Percentiles rank a stretch among this genome's conserved stretches.
Evolutionary conservation across 2,113 vertebrate genomes (phyloP).

Genomic region (Centropus unirufus): DNA sequence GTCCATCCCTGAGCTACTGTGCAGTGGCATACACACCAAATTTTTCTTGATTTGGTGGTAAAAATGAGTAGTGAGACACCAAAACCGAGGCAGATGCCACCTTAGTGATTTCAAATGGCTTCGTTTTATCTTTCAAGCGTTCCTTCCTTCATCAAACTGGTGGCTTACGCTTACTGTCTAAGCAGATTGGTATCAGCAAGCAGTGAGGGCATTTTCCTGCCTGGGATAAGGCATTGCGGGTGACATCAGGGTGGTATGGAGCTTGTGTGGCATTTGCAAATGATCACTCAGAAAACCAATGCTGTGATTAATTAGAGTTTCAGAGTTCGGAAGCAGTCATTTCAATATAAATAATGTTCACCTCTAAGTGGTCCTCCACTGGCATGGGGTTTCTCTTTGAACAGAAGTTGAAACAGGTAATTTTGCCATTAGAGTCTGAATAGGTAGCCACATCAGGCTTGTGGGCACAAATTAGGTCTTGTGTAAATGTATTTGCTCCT

Average conservation of each 20-base stretch:
- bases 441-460: background rate
- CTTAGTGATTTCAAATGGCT: background rate
- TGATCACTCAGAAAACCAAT: background rate
- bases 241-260: background rate
- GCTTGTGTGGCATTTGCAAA: background rate
- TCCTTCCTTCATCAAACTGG: background rate
- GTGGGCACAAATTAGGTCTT: background rate
- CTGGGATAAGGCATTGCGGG: background rate
- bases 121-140: background rate
- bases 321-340: background rate
- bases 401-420: background rate
- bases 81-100: background rate
- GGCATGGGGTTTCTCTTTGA: background rate
- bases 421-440: background rate
- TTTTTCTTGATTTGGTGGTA: background rate
- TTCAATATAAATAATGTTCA: background rate
- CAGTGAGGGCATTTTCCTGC: background rate
- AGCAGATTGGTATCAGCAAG: background rate
- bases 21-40: background rate
- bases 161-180: background rate
- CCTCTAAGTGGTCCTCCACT: background rate
- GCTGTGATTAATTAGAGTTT: slow-evolving; percentile 20
- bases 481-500: background rate
- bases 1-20: background rate
- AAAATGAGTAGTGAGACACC: background rate